These are phyloP conservation scores for Corvus cornix DNA, from an alignment of 2,113 vertebrate genomes.

Conservation along the genomic window DNA sequence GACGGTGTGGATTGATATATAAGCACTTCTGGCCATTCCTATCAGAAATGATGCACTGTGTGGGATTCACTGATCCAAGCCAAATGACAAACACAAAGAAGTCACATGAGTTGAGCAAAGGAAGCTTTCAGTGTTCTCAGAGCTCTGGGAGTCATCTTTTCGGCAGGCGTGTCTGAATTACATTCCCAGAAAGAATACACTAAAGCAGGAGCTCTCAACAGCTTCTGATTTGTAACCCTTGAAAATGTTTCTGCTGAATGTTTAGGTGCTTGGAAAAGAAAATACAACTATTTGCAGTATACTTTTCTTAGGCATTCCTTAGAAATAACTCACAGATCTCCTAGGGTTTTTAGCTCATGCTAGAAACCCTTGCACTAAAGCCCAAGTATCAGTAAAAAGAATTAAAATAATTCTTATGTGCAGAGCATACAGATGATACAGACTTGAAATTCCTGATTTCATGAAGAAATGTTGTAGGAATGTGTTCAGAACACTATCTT, in stretches of 20 bases:
- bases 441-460: background rate
- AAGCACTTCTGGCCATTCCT: conserved; percentile 24
- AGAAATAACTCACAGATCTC: background rate
- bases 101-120: conserved; percentile 40
- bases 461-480: background rate
- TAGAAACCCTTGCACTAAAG: background rate
- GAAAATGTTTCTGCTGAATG: background rate
- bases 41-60: conserved; percentile 38
- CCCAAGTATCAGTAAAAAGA: background rate
- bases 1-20: background rate
- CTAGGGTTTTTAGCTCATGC: background rate
- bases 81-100: conserved; percentile 57
- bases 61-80: conserved; percentile 42
- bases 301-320: background rate
- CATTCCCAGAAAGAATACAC: background rate
- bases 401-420: background rate
- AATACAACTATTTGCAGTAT: background rate
- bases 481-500: background rate
- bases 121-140: conserved; percentile 33
- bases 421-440: background rate
- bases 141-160: conserved; percentile 27
- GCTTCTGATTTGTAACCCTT: background rate
- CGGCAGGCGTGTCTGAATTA: background rate
- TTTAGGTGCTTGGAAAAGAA: background rate
- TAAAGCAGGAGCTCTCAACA: background rate